Conservation (phyloP, 64 coral and sea anemone species). For the Exaiptasia diaphana region DNA sequence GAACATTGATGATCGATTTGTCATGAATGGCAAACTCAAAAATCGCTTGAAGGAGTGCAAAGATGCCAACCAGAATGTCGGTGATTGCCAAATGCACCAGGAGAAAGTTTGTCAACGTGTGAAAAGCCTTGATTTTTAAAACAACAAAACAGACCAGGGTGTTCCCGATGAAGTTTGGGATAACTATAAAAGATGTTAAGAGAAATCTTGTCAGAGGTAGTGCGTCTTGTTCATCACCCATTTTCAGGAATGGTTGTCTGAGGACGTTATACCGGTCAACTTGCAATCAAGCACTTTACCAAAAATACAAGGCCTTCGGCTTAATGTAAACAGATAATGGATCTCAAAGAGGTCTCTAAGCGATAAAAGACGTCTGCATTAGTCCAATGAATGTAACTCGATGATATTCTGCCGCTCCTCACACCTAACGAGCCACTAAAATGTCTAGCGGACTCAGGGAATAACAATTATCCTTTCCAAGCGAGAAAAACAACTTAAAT, state of each 20-base stretch:
- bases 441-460: too few relatives aligned
- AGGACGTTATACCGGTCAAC: too few relatives aligned
- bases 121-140: not conserved
- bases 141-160: not conserved
- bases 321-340: not conserved
- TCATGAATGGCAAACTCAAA: not conserved
- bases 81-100: not conserved
- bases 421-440: too few relatives aligned
- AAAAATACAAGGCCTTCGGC: not conserved
- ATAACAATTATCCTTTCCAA: too few relatives aligned
- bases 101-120: not conserved
- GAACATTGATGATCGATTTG: not conserved
- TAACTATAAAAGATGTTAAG: not conserved
- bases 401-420: too few relatives aligned
- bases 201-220: not conserved
- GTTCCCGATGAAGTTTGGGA: not conserved
- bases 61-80: not conserved
- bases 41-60: not conserved
- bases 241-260: too few relatives aligned
- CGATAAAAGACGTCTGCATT: too few relatives aligned
- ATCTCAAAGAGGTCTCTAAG: too few relatives aligned
- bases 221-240: too few relatives aligned
- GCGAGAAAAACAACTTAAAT: too few relatives aligned
- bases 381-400: too few relatives aligned
- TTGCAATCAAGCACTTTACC: not conserved